phyloP scores from a whole-genome alignment of 2,888 invertebrate species.

The Monochamus alternatus region DNA sequence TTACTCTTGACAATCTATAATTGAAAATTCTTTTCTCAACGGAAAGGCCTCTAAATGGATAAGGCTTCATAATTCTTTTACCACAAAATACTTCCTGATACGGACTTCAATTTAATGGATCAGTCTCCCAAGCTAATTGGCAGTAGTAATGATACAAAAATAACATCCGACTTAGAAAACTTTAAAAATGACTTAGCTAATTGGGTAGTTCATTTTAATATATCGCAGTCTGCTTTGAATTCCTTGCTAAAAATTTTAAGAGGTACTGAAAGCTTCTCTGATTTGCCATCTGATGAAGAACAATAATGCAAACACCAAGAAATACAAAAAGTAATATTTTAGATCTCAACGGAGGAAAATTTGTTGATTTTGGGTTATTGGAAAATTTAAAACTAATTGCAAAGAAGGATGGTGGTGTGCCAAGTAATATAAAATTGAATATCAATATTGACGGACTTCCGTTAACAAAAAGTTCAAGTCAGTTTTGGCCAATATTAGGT shows the following conservation, averaged over 20 bases:
- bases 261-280: not conserved
- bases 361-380: slow-evolving; percentile 25
- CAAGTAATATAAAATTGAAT: slow-evolving; percentile 18
- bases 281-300: slow-evolving; percentile 1
- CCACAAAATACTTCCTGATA: too few species aligned
- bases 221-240: not conserved
- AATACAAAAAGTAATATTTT: not conserved
- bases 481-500: slow-evolving; percentile 27
- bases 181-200: not conserved
- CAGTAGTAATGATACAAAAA: too few species aligned
- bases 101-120: too few species aligned
- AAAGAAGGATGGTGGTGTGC: not conserved
- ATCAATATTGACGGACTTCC: slow-evolving; percentile 33
- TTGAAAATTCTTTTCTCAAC: too few species aligned
- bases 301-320: not conserved
- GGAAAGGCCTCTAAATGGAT: too few species aligned
- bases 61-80: too few species aligned
- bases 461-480: slow-evolving; percentile 13
- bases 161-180: not conserved
- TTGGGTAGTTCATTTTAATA: slow-evolving; percentile 3
- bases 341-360: slow-evolving; percentile 4
- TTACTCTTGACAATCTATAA: too few species aligned
- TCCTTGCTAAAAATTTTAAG: not conserved
- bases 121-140: too few species aligned
- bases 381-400: not conserved